Evolutionary conservation across 2,888 invertebrate genomes (phyloP), one percentile per base, ranked within the genome.

Genomic region (Oxyteleia sp.): DNA sequence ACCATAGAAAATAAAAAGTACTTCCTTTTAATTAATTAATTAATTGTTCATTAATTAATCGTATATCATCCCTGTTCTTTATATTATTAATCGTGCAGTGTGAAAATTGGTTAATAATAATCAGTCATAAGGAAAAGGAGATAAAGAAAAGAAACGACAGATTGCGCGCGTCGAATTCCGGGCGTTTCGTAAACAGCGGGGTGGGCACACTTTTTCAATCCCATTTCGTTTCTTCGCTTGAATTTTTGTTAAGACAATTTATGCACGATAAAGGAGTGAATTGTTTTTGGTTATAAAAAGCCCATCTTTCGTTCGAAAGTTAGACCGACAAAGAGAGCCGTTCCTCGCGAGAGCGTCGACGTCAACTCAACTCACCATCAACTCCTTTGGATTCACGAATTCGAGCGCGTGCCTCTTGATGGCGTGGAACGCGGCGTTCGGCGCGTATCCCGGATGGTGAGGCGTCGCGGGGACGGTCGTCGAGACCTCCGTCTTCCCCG

Each of bases 401-500:
- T 98, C 98, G 18, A 97, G 95, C 7, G 99, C 98, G 93, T 99
- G 99, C 86, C 99, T 96, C 93, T 98, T 97, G 81, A 99, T 98
- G 0, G 99, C 99, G 87, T 99, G 98, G 85, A 98, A 95, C 2
- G 99, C 99, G 10, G 99, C 99, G 92, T 99, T 98, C 4, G 97
- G 97, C 51, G 97, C 98, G 93, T 98, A 98, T 10, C 98, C 98
- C n/a, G 98, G 96, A 92, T 96, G 96, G 86, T 95, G 95, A 29
- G 95, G 94, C 51, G 95, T 94, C 84, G 89, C 95, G 91, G 93
- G 95, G 74, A 93, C 95, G 93, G 89, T 89, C 16, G 92, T 91
- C 11, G 92, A 89, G 64, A 93, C 88, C 88, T 93, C 93, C 18
- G 93, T 92, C 84, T 93, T 93, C 15, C 93, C 93, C 11, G 92